These are phyloP conservation scores for Drosophila aff. DNA, from an alignment of 1,140 invertebrate species.

Conservation along the genomic window DNA sequence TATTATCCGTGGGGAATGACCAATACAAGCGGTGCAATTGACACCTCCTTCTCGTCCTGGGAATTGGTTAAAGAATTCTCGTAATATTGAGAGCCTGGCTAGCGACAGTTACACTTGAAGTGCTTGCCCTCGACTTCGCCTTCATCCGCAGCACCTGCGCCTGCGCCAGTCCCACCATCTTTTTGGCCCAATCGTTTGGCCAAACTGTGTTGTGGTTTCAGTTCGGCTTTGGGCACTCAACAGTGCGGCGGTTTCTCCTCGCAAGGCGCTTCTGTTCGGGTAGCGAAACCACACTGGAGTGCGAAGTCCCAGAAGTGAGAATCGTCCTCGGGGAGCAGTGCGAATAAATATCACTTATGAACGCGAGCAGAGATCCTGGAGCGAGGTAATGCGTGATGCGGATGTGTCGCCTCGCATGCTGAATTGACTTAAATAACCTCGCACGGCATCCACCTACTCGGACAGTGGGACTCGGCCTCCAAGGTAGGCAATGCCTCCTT, in stretches of 20 bases:
- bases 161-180: slow-evolving; percentile 39
- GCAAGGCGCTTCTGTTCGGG: neutral
- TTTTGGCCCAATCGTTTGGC: slow-evolving; percentile 2
- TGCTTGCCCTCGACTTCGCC: neutral
- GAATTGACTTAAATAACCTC: slow-evolving; percentile 50
- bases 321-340: neutral
- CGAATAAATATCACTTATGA: slow-evolving; percentile 66
- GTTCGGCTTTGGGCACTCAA: slow-evolving; percentile 48
- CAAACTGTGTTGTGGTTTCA: slow-evolving; percentile 37
- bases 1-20: too few species aligned
- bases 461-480: neutral
- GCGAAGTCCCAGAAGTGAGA: slow-evolving; percentile 8
- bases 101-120: slow-evolving; percentile 5
- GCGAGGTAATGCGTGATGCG: slow-evolving; percentile 8
- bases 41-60: neutral
- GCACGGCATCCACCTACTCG: neutral
- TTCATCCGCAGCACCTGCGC: slow-evolving; percentile 26
- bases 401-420: slow-evolving; percentile 32
- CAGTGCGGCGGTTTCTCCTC: slow-evolving; percentile 24
- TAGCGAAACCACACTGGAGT: neutral
- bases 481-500: neutral
- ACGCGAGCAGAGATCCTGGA: slow-evolving; percentile 37
- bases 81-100: neutral
- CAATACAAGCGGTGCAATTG: slow-evolving; percentile 9
- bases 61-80: neutral